phyloP scores from a whole-genome alignment of 2,888 invertebrate genomes.

The Lochmaea capreae region DNA sequence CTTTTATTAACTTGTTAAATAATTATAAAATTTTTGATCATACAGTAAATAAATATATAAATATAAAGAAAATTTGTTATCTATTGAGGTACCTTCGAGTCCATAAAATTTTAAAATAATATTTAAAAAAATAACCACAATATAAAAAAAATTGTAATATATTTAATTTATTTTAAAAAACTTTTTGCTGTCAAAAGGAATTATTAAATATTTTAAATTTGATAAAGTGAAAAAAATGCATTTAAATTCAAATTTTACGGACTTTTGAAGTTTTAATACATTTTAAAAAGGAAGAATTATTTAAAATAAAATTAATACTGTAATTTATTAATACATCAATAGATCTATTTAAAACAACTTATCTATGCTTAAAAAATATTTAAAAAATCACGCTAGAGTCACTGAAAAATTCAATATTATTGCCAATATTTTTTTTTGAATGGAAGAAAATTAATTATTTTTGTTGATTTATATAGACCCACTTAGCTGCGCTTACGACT shows the following conservation, averaged over 20 bases:
- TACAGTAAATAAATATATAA: not conserved
- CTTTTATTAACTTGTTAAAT: slow-evolving; percentile 1
- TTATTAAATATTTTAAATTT: no score
- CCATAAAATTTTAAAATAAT: not conserved
- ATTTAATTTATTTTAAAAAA: no score
- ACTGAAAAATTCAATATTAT: no score
- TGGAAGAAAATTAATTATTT: not conserved
- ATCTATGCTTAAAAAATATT: not conserved
- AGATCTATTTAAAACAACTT: not conserved
- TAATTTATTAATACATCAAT: not conserved
- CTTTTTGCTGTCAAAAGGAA: no score
- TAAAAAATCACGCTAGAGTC: not conserved
- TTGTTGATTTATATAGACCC: not conserved
- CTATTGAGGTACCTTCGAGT: not conserved
- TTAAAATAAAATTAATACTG: not conserved
- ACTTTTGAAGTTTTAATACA: not conserved
- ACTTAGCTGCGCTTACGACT: not conserved
- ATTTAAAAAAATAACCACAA: not conserved
- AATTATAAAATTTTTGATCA: not conserved
- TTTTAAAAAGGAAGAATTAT: not conserved
- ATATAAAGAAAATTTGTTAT: not conserved
- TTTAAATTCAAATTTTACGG: not conserved
- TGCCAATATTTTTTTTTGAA: not conserved
- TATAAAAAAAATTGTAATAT: no score
- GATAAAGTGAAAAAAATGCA: no score